Conservation (phyloP, 2,888 invertebrate species). For the Onthophagus sagittarius region DNA sequence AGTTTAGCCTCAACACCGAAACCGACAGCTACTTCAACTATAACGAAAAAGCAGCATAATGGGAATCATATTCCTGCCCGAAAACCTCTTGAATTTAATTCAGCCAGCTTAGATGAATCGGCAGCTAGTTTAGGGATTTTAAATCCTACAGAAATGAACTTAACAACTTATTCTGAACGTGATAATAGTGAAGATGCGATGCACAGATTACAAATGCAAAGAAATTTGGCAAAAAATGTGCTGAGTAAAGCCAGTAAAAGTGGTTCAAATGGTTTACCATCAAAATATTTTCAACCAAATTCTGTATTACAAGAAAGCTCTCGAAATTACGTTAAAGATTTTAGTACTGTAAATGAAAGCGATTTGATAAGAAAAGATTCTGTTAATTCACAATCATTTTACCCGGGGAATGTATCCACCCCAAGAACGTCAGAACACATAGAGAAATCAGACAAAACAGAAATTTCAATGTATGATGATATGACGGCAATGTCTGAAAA, state of each 20-base stretch:
- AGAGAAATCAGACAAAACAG: background rate
- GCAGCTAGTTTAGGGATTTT: background rate
- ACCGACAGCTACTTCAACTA: slow-evolving; percentile 49
- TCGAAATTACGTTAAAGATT: slow-evolving; percentile 20
- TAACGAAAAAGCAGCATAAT: slow-evolving; percentile 38
- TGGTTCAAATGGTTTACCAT: slow-evolving; percentile 36
- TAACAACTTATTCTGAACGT: background rate
- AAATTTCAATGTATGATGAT: slow-evolving; percentile 16
- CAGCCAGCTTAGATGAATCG: background rate
- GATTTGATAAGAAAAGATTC: slow-evolving; percentile 31
- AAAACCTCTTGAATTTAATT: background rate
- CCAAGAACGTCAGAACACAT: slow-evolving; percentile 13
- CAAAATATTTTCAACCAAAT: slow-evolving; percentile 34
- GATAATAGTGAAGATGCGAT: background rate
- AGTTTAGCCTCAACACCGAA: slow-evolving; percentile 38
- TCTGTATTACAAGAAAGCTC: slow-evolving; percentile 15
- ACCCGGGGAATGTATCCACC: slow-evolving; percentile 18
- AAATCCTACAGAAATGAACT: background rate
- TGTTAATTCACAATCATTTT: slow-evolving; percentile 13
- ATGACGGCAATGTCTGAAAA: slow-evolving; percentile 33
- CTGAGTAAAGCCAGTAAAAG: slow-evolving; percentile 33
- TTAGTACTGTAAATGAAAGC: slow-evolving; percentile 42
- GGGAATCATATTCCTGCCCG: background rate
- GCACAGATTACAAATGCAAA: slow-evolving; percentile 29
- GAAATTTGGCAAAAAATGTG: slow-evolving; percentile 32